These are phyloP conservation scores for Panthera leo DNA, from an alignment of 2,113 vertebrate genomes.

Conservation along the genomic window DNA sequence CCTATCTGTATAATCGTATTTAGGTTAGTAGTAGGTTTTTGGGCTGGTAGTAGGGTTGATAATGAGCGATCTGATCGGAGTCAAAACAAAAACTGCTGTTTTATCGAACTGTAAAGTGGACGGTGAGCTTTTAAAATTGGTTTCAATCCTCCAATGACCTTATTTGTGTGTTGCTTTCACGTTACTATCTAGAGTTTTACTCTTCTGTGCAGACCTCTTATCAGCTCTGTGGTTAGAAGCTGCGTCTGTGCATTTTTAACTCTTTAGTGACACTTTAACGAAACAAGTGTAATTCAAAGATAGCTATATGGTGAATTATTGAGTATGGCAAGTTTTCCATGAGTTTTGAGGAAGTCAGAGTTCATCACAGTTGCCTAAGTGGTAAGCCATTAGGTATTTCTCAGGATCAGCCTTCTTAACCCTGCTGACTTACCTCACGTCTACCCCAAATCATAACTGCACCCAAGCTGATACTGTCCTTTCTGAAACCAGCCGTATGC, in stretches of 20 bases:
- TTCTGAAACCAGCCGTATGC: fast-evolving
- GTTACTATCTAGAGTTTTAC: background rate
- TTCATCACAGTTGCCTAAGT: background rate
- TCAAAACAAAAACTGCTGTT: background rate
- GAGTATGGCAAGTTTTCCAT: background rate
- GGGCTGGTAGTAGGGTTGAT: background rate
- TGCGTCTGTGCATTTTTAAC: background rate
- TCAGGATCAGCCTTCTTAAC: background rate
- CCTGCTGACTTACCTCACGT: background rate
- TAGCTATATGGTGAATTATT: background rate
- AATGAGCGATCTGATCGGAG: background rate
- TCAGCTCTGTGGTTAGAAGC: background rate
- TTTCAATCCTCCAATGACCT: background rate
- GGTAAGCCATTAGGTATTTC: background rate
- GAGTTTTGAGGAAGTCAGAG: background rate
- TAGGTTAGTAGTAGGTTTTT: background rate
- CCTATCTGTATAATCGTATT: background rate
- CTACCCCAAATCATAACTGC: background rate
- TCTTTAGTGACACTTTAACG: background rate
- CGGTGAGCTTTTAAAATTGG: background rate
- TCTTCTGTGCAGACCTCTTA: background rate
- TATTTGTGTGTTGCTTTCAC: background rate
- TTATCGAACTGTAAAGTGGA: background rate
- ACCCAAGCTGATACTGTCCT: background rate
- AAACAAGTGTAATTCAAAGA: background rate